phyloP scores from a whole-genome alignment of 2,888 invertebrate species.

The Epicampocera succincta region DNA sequence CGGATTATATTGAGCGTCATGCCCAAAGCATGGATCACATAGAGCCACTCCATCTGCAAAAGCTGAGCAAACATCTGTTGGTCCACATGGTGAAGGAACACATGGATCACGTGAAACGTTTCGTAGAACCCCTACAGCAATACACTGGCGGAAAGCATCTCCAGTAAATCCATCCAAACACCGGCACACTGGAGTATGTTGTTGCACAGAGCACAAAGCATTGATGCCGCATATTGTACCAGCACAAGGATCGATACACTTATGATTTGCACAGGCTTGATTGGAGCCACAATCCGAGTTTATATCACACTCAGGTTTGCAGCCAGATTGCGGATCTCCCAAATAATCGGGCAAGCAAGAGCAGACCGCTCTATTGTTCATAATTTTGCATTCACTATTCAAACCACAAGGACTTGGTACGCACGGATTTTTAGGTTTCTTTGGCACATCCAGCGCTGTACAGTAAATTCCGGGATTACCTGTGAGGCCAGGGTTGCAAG shows the following conservation, averaged over 20 bases:
- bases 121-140: conserved; percentile 83
- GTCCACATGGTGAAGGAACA: conserved; percentile 89
- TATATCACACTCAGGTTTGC: conserved; percentile 90
- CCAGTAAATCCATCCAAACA: conserved; percentile 91
- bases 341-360: conserved; percentile 88
- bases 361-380: conserved; percentile 88
- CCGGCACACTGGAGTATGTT: conserved; percentile 91
- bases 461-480: conserved; percentile 91
- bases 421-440: conserved; percentile 86
- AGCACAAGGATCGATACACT: conserved; percentile 89
- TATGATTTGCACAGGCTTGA: conserved; percentile 88
- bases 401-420: conserved; percentile 89
- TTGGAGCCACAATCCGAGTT: conserved; percentile 90
- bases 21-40: conserved; percentile 89
- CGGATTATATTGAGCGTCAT: conserved; percentile 86
- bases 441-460: conserved; percentile 83
- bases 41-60: conserved; percentile 89
- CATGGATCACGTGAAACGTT: conserved; percentile 88
- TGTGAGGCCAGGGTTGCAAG: conserved; percentile 87
- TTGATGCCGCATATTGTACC: conserved; percentile 90
- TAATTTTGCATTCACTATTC: conserved; percentile 89
- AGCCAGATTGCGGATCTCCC: conserved; percentile 90
- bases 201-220: conserved; percentile 89
- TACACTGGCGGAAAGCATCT: conserved; percentile 90
- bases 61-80: conserved; percentile 86